Evolutionary conservation across 2,113 vertebrate species (phyloP), one percentile per base, ranked within the genome.

Genomic region (Hystrix brachyura): DNA sequence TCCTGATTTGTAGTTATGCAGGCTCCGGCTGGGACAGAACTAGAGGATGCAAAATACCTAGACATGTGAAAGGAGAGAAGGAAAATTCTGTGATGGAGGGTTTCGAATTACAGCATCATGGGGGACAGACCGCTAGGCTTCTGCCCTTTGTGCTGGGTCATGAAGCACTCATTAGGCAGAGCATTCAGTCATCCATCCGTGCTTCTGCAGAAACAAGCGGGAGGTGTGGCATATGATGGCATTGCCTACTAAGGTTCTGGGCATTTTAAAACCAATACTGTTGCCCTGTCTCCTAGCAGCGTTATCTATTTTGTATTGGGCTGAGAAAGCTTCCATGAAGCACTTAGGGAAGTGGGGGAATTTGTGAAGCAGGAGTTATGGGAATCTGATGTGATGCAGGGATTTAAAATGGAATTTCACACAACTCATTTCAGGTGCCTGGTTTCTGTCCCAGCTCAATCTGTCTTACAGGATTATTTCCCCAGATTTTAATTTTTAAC

Each of bases 401-500:
- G 21, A 53, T 2, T 38, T 53, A 57, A 62, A 3, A 3, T 67
- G 32, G 43, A 57, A 89, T 60, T 90, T 95, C 12, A 21, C 14
- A 82, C 23, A 91, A 59, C 17, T 38, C 18, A 48, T 2, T 79
- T 59, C 21, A 53, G 34, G 32, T 19, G 19, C 6, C 23, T 62
- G 7, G n/a, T 55, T 83, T 90, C 23, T 53, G 18, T 15, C 25
- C 38, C 46, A 78, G 17, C 7, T 17, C 65, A 17, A 21, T 10
- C 17, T 43, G 19, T n/a, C 38, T 43, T 62, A 48, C 1, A 65
- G 23, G 6, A 76, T 91, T 74, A 79, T 79, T 76, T 87, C 29
- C 12, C 34, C 1, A 72, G 34, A 27, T 69, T 94, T 87, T 55
- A 91, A 80, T 21, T 85, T 90, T 85, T 86, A 88, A 94, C 83